Base-by-base conservation (phyloP, 2,113 vertebrate genomes). In the Seriola dumerili region DNA sequence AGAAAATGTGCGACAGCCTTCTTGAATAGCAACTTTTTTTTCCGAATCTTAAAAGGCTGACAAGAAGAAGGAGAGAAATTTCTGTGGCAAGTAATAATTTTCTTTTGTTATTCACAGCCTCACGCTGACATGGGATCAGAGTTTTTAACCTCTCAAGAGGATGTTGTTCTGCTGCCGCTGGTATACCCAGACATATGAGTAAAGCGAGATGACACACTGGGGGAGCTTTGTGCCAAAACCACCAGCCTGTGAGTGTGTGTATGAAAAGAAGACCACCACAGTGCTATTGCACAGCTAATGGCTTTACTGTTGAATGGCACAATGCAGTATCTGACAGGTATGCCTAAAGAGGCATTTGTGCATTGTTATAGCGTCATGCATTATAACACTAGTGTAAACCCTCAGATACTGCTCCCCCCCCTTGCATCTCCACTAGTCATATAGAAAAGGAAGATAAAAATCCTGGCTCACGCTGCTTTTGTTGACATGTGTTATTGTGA, bases 221-320 rank as follows among this genome's bases (percentile, higher is more conserved):
- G 88, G 69, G 80, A 76, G 87, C 57, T 83, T 72, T 79, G 83
- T 76, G 83, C 69, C 67, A 77, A 67, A 84, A 78, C 36, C 83
- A 57, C 80, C 82, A 79, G 72, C 81, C 67, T 54, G 29, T 46
- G 59, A 78, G 76, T 65, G 50, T 3, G 76, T 5, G 66, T 13
- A 0, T 89, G 67, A 86, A 90, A 88, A 62, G 77, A 10, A 63
- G 85, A 86, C 84, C 85, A 88, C 88, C 78, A n/a, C 75, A 9
- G 88, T 16, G 86, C 86, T 59, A 36, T 57, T 83, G 90, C 77
- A 61, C 44, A 36, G 71, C 55, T 86, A 79, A 90, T 70, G 68
- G 63, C 75, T 71, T 75, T 85, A 40, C 50, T 14, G 40, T 10
- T 80, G 72, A 90, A 85, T 44, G 38, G 81, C 70, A 72, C 0